Percentiles rank a stretch among this genome's conserved stretches.
These are phyloP conservation scores for Chaetura pelagica DNA, from an alignment of 2,113 vertebrate genomes.

Conservation along the genomic window DNA sequence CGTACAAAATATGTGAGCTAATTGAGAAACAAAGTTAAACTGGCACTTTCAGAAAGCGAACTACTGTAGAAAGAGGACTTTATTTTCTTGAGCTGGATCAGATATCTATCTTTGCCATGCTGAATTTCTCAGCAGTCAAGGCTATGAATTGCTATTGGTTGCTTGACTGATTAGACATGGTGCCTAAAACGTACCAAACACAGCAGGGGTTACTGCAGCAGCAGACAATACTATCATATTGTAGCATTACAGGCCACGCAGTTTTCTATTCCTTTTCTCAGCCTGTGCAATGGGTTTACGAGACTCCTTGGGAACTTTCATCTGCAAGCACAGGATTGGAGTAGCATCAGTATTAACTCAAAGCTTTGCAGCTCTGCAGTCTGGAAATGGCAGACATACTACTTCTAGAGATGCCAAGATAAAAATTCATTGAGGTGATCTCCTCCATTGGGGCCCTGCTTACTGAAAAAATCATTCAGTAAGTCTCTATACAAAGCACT, in stretches of 20 bases:
- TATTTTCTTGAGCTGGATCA: background rate
- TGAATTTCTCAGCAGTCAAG: conserved; percentile 22
- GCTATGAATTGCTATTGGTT: background rate
- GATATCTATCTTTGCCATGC: background rate
- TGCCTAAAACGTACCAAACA: conserved; percentile 32
- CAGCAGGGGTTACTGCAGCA: conserved; percentile 28
- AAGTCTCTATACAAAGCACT: background rate
- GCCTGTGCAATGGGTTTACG: background rate
- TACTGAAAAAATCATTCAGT: background rate
- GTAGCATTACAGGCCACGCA: background rate
- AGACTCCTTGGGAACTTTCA: background rate
- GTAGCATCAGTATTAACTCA: conserved; percentile 4
- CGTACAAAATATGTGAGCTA: background rate
- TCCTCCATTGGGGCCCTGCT: background rate
- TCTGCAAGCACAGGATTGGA: background rate
- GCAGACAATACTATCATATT: background rate
- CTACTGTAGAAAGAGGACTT: background rate
- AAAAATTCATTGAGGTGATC: background rate
- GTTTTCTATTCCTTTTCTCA: background rate
- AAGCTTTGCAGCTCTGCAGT: background rate
- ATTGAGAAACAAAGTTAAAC: background rate
- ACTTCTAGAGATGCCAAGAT: background rate
- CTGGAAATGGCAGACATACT: background rate
- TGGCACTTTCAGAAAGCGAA: background rate
- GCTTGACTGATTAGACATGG: conserved; percentile 14